Evolutionary conservation across 2,113 vertebrate genomes (phyloP), one percentile per base, ranked within the genome.

Genomic region (Psittacara wagleri): DNA sequence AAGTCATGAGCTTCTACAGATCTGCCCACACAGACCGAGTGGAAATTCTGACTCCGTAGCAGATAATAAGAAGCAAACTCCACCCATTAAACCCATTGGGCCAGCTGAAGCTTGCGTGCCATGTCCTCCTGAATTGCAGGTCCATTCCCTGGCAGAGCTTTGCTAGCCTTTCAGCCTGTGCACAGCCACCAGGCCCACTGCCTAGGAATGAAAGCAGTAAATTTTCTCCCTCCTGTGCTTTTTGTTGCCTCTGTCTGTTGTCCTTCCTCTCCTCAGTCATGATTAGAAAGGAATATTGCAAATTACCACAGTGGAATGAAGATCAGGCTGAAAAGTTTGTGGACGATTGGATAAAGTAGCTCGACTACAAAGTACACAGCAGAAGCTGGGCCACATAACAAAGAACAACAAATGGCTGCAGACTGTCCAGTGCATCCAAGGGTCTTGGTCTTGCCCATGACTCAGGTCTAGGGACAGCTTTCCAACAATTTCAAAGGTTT

Each of bases 91-190:
- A 57, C 28, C 14, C 61, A 3, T 9, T 41, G 54, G 28, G 73
- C 28, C 85, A 87, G 55, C 20, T 15, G 27, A 13, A 74, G 9
- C 1, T 1, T 13, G 16, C 1, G 1, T 24, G 9, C 14, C 67
- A 31, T 1, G 0, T 84, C 55, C 83, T 84, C 24, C 43, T 15
- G 1, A 37, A 63, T 1, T 14, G 41, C 28, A 54, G n/a, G 6
- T 52, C 48, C 63, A 37, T 73, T 6, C 39, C 27, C 22, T 49
- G 20, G 51, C 52, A 84, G 17, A 57, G 15, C 33, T 67, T 12
- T 39, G 35, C 29, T 49, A 74, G 6, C 8, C 12, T 22, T 68
- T 54, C 49, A 75, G 62, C 61, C 66, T 35, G 9, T 3, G 20
- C 15, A 19, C 49, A 69, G 17, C 49, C 33, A 78, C 29, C 86